A percentile compares a stretch with the other conserved stretches of the same genome.
Conservation (phyloP, 35 echinoderm and acorn worm genomes). For the Heliocidaris erythrogramma region DNA sequence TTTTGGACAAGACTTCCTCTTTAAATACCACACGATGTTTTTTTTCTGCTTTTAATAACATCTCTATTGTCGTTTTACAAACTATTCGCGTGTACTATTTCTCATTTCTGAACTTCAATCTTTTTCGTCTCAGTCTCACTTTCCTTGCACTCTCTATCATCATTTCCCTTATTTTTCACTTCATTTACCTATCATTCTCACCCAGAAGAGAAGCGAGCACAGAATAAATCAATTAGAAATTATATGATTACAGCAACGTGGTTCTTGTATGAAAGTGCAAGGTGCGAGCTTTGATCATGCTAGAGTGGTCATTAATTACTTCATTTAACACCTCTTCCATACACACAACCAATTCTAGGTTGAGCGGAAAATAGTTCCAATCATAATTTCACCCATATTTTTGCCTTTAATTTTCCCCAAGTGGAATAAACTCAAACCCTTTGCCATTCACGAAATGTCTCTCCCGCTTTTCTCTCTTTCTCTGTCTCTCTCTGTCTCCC, state of each 20-base stretch:
- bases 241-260: conserved; percentile 15
- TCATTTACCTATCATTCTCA: conserved; percentile 2
- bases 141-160: background rate
- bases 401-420: background rate
- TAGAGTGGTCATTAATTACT: conserved; percentile 47
- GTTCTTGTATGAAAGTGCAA: conserved; percentile 37
- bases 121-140: background rate
- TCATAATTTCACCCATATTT: conserved; percentile 46
- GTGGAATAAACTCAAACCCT: background rate
- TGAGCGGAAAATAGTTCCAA: conserved; percentile 45
- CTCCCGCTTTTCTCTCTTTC: background rate
- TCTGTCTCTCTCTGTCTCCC: background rate
- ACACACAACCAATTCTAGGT: conserved; percentile 39
- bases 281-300: background rate
- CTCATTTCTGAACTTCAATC: background rate
- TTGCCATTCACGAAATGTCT: background rate
- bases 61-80: background rate
- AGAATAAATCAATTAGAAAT: conserved; percentile 41
- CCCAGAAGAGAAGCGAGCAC: background rate
- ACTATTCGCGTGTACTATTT: background rate
- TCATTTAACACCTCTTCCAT: conserved; percentile 40
- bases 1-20: no score
- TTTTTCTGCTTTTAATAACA: no score
- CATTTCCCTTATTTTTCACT: background rate
- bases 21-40: no score